Base-by-base conservation (phyloP, 2,113 vertebrate genomes). In the Dolichotis patagonum region DNA sequence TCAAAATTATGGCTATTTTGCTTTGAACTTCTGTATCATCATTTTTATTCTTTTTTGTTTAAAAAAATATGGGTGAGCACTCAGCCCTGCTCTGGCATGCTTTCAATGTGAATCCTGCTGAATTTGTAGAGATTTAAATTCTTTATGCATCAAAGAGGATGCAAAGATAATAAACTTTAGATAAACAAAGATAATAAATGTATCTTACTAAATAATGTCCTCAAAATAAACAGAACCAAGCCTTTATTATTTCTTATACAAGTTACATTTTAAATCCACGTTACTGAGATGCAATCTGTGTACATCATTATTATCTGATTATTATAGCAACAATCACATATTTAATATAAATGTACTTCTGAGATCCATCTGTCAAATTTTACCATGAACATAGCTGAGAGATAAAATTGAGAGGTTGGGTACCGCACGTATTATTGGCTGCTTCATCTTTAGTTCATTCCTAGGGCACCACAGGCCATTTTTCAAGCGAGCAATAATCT, bases 401-500 rank as follows among this genome's bases (percentile, higher is more conserved):
- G 78, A 88, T 17, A 46, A 88, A 95, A 95, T 62, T 28, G 26
- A 0, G 4, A 46, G 67, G 46, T 38, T 89, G 52, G 46, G 52
- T 69, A 43, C 38, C 26, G 56, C 80, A 52, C 2, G 0, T 32
- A 19, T 73, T 5, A 0, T n/a, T n/a, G 71, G 84, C 80, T 12
- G 49, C 78, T 63, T 91, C 32, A 32, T 92, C 78, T 93, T 56
- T 80, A 58, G 89, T 86, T 97, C 91, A 80, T 94, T 96, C 91
- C 32, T 73, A n/a, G 89, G 91, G 41, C 89, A 94, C 67, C 78
- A 69, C 83, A 95, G 91, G 83, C 78, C 96, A 96, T 95, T 97
- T 97, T 91, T 96, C 91, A 97, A 96, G 78, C 73, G 83, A 81
- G 80, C 91, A 89, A n/a, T 96, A 94, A 91, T 96, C 83, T 89